Evolutionary conservation across 2,797 vertebrate genomes (phyloP), one percentile per base, ranked within the genome.

Genomic region (Rachycentron canadum): DNA sequence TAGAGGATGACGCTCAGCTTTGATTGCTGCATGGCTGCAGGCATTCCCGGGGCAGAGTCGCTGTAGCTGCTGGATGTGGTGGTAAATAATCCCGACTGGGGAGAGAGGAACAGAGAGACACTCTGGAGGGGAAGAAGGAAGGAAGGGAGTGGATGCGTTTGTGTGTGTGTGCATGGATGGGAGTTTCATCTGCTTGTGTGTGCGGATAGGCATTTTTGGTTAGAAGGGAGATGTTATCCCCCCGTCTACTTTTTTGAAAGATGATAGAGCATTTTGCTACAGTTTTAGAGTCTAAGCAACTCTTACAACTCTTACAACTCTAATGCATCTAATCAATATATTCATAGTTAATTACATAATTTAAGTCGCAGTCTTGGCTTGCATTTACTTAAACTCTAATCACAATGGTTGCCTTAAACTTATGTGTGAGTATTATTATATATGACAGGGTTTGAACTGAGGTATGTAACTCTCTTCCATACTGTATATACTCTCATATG

Each of bases 41-140:
- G 94, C 94, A 26, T 91, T 94, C 93, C 93, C 86, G 83, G 78
- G 93, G 94, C 92, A 91, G 84, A 88, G 87, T 81, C 85, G 83
- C 85, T 86, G 78, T 73, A 86, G 90, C 88, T 90, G 88, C 89
- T 89, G 84, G 87, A 92, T 92, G 79, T 92, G 90, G 91, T 90
- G 90, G 94, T 94, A 96, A 96, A 95, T 94, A 96, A 94, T 95
- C 94, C 93, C 92, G 69, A 89, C 85, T 93, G 91, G 93, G 93
- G 89, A 93, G 75, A 82, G 72, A 89, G 83, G 82, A 92, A 89
- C 78, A 88, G 82, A 90, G 82, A 88, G 76, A 86, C 71, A 64
- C 83, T 85, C 80, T 82, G 72, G 73, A 85, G 81, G 84, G 68
- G 70, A 81, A 80, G 78, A 72, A 73, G 81, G 86, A 83, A 87